Evolutionary conservation across 2,113 vertebrate species (phyloP).

Genomic region (Phalacrocorax pelagicus): DNA sequence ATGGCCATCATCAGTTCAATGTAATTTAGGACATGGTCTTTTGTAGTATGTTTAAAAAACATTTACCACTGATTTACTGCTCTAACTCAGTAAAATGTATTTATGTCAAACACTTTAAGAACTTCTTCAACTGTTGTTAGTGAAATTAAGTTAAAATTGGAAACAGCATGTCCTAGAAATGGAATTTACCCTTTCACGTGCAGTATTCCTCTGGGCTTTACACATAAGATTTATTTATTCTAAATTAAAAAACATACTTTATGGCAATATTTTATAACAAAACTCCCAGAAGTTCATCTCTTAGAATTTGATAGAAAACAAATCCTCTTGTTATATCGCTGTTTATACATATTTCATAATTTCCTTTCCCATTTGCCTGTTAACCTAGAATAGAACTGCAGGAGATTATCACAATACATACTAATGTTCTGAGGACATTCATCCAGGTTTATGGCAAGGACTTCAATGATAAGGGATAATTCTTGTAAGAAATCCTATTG

Average conservation of each 20-base stretch:
- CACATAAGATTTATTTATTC: background rate
- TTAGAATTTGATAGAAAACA: background rate
- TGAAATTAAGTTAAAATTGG: background rate
- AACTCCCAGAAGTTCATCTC: background rate
- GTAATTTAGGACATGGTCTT: background rate
- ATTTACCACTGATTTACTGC: background rate
- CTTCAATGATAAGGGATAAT: background rate
- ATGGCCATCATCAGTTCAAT: background rate
- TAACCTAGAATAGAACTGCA: background rate
- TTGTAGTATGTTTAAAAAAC: background rate
- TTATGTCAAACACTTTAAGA: background rate
- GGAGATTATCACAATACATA: background rate
- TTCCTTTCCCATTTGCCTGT: background rate
- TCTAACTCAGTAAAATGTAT: background rate
- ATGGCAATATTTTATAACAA: background rate
- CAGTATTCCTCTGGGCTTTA: background rate
- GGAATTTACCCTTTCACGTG: background rate
- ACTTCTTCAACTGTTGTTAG: background rate
- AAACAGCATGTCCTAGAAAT: background rate
- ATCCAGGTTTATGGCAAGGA: background rate
- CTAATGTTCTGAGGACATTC: background rate
- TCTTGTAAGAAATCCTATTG: background rate
- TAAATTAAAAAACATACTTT: background rate
- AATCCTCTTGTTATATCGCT: background rate
- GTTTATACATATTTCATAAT: background rate